Evolutionary conservation across 1,140 invertebrate species (phyloP).

Genomic region (Drosophila bocki): DNA sequence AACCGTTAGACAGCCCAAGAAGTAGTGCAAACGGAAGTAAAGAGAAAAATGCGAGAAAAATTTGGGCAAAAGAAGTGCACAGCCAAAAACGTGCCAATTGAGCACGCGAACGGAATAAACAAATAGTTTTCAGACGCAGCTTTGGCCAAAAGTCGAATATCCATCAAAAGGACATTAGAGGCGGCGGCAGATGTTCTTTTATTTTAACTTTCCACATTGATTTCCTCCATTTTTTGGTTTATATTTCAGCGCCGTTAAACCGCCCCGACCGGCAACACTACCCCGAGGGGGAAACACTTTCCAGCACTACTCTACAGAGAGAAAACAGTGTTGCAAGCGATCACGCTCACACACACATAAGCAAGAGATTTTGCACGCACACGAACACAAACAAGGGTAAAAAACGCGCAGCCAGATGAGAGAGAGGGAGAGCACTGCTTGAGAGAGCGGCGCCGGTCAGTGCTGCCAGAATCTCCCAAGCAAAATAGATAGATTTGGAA

Average conservation of each 20-base stretch:
- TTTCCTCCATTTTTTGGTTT: conserved; percentile 24
- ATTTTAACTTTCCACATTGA: not conserved
- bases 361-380: conserved; percentile 31
- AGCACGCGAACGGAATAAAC: conserved; percentile 64
- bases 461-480: not conserved
- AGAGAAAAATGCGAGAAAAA: conserved; percentile 28
- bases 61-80: conserved; percentile 49
- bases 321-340: conserved; percentile 42
- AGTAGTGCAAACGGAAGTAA: conserved; percentile 37
- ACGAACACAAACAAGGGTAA: conserved; percentile 63
- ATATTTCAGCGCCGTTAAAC: conserved; percentile 16
- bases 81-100: conserved; percentile 71
- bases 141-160: conserved; percentile 58
- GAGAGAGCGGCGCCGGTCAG: conserved; percentile 3
- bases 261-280: conserved; percentile 26
- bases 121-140: conserved; percentile 33
- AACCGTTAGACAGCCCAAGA: conserved; percentile 40
- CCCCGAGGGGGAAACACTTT: not conserved
- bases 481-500: not conserved
- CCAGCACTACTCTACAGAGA: conserved; percentile 7
- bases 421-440: conserved; percentile 18
- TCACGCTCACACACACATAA: conserved; percentile 30
- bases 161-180: conserved; percentile 69
- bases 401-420: conserved; percentile 35
- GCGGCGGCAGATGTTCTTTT: conserved; percentile 34